Percentiles rank a stretch among this genome's conserved stretches.
Conservation (phyloP, 2,113 vertebrate species). For the Nymphicus hollandicus region DNA sequence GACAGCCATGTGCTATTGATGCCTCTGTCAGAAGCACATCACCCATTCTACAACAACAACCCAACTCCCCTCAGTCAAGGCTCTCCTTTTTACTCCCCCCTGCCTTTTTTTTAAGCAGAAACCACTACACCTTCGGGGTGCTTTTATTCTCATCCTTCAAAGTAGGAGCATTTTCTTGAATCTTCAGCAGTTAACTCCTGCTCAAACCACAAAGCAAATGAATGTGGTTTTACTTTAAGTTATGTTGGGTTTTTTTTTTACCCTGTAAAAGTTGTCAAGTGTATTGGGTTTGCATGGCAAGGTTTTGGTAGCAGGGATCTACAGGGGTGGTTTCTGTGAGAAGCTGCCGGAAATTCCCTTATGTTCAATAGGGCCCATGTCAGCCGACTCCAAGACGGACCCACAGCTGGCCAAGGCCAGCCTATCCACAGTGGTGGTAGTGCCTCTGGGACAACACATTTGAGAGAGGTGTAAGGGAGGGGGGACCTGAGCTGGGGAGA, state of each 20-base stretch:
- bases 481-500: background rate
- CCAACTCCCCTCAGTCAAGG: background rate
- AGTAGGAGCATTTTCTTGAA: background rate
- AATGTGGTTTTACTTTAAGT: background rate
- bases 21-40: background rate
- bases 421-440: background rate
- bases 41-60: background rate
- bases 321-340: background rate
- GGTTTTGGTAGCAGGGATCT: background rate
- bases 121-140: background rate
- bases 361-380: background rate
- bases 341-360: background rate
- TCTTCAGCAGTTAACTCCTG: background rate
- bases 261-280: background rate
- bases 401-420: background rate
- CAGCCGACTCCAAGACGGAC: background rate
- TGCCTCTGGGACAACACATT: background rate
- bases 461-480: background rate
- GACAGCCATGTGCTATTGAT: background rate
- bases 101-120: background rate
- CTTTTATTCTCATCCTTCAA: background rate
- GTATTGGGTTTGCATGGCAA: background rate
- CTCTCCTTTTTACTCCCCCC: fast-evolving
- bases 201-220: background rate
- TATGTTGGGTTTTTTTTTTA: background rate